Base-by-base conservation (phyloP, 2,888 invertebrate species). In the Epiperipatus broadwayi region DNA sequence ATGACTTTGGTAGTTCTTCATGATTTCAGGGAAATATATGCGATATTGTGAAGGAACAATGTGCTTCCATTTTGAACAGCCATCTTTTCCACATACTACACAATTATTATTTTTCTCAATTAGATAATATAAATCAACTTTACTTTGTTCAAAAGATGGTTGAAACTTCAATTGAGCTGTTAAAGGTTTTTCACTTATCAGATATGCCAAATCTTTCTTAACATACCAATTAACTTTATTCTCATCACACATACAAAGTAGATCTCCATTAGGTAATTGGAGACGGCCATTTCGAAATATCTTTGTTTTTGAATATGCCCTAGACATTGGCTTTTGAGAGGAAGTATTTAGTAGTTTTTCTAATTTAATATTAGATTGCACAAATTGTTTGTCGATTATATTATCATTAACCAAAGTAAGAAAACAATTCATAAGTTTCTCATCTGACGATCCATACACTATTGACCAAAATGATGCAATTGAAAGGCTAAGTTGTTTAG, bases 1-100 rank as follows among this genome's bases (percentile, higher is more conserved):
- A 56, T 81, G 81, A 0, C 78, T 79, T 4, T 73, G 70, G 55
- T 78, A 79, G 18, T 75, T 71, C 55, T 81, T 81, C 71, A 80
- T 72, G 27, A 75, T 63, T 35, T 68, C 70, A 68, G 61, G 45
- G 57, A 64, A 53, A 53, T 57, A 55, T 44, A 54, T n/a, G n/a
- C 78, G 68, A 52, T 81, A 83, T 57, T 83, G 80, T 40, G 73
- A 67, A 0, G 81, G 81, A 21, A 83, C 73, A n/a, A 83, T 69
- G 48, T 77, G 75, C 58, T 83, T 83, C 15, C 75, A 61, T 39
- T 76, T 70, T 50, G 73, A 76, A 0, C 72, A 70, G 46, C 77
- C 69, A 0, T 58, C 58, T 5, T 59, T 53, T 0, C 79, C 81
- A 53, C 81, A 83, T 0, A 79, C 79, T 1, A 80, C 80, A 53